phyloP scores from a whole-genome alignment of 2,113 vertebrate species.

The Cercocebus atys region DNA sequence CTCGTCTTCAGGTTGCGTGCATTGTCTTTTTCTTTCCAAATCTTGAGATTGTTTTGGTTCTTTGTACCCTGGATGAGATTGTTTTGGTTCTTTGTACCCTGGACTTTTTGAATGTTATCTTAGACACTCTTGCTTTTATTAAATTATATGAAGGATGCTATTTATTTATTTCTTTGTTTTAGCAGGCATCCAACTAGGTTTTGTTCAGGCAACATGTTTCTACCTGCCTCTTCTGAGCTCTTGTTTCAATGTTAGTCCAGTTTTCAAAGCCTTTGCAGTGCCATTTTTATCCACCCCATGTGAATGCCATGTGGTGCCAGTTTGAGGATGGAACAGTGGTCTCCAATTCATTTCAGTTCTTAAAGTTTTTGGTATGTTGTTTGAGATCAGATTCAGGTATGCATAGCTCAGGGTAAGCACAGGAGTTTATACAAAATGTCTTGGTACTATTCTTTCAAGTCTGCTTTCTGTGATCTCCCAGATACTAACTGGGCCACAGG shows the following conservation, averaged over 20 bases:
- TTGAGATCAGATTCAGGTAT: neutral
- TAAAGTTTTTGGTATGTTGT: neutral
- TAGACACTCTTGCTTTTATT: neutral
- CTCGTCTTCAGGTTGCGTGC: neutral
- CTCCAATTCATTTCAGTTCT: neutral
- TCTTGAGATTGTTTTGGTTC: neutral
- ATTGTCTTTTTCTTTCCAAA: neutral
- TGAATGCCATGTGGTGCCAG: neutral
- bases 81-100: neutral
- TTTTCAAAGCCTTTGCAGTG: neutral
- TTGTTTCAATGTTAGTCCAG: neutral
- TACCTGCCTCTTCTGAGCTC: neutral
- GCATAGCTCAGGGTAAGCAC: neutral
- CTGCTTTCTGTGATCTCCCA: neutral
- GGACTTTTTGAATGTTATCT: neutral
- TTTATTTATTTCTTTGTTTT: neutral
- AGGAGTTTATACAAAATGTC: neutral
- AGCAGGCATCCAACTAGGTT: neutral
- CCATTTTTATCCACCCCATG: neutral
- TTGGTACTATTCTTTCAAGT: neutral
- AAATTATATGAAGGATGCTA: neutral
- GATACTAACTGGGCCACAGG: no score
- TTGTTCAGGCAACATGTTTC: neutral
- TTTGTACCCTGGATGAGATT: neutral
- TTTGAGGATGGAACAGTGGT: neutral